These are phyloP conservation scores for Proisotoma minuta DNA, from an alignment of 2,888 invertebrate species.

Conservation along the genomic window DNA sequence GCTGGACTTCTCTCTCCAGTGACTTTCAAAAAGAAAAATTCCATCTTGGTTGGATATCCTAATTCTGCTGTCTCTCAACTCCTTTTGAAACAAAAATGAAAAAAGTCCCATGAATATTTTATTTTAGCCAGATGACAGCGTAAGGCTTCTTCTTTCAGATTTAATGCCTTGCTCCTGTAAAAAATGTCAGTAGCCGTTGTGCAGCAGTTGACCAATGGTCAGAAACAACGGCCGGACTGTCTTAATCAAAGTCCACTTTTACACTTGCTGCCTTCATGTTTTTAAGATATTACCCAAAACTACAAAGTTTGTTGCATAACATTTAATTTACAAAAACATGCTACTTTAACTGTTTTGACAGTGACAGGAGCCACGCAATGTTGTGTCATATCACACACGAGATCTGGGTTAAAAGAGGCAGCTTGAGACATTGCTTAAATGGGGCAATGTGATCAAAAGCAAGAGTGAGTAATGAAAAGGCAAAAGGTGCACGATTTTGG, in stretches of 20 bases:
- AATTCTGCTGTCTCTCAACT: constrained; percentile 19
- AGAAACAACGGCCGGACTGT: neutral
- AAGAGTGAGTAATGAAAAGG: too few relatives aligned
- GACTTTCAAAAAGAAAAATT: neutral
- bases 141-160: neutral
- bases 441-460: too few relatives aligned
- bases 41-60: constrained; percentile 12
- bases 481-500: too few relatives aligned
- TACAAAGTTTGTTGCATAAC: too few relatives aligned
- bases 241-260: constrained; percentile 7
- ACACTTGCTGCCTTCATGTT: neutral
- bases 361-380: too few relatives aligned
- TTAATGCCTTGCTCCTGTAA: neutral
- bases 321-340: too few relatives aligned
- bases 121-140: neutral
- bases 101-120: neutral
- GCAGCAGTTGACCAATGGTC: neutral
- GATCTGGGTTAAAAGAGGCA: too few relatives aligned
- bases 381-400: too few relatives aligned
- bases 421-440: too few relatives aligned
- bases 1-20: neutral
- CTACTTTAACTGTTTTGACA: too few relatives aligned
- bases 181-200: constrained; percentile 1
- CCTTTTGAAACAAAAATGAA: neutral
- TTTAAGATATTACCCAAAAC: neutral